A percentile compares a stretch with the other conserved stretches of the same genome.
Conservation (phyloP, 2,888 invertebrate species). For the Cylloceria caligata region DNA sequence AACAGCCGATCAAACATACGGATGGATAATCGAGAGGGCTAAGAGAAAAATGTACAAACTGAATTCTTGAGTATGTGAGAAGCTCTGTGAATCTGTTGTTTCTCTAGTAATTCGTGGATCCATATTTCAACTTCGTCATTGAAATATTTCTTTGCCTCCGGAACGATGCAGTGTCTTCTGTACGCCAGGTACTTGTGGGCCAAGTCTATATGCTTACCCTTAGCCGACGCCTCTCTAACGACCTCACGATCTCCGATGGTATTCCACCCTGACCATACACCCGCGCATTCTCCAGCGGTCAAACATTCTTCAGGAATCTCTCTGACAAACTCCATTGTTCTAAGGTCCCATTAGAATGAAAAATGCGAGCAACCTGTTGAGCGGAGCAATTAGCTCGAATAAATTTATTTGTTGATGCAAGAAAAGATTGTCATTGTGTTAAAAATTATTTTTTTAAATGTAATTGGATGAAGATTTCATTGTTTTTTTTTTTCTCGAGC, state of each 20-base stretch:
- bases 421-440: background rate
- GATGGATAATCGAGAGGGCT: background rate
- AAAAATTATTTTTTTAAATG: too few relatives aligned
- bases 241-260: conserved; percentile 88
- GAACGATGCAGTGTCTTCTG: conserved; percentile 86
- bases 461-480: too few relatives aligned
- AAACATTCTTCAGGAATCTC: conserved; percentile 86
- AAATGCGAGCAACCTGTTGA: background rate
- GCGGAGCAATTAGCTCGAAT: background rate
- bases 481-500: background rate
- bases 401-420: background rate
- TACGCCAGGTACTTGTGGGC: conserved; percentile 87
- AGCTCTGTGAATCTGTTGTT: conserved; percentile 89
- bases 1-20: conserved; percentile 25
- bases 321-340: conserved; percentile 72
- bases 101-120: conserved; percentile 87
- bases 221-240: conserved; percentile 89
- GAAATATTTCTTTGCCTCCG: conserved; percentile 84
- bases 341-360: conserved; percentile 32
- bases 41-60: conserved; percentile 70
- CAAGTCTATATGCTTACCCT: conserved; percentile 88
- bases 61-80: conserved; percentile 88
- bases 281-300: conserved; percentile 86
- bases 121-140: conserved; percentile 87
- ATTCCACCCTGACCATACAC: conserved; percentile 89